Base-by-base conservation (phyloP, 2,113 vertebrate species). In the Camelus dromedarius region DNA sequence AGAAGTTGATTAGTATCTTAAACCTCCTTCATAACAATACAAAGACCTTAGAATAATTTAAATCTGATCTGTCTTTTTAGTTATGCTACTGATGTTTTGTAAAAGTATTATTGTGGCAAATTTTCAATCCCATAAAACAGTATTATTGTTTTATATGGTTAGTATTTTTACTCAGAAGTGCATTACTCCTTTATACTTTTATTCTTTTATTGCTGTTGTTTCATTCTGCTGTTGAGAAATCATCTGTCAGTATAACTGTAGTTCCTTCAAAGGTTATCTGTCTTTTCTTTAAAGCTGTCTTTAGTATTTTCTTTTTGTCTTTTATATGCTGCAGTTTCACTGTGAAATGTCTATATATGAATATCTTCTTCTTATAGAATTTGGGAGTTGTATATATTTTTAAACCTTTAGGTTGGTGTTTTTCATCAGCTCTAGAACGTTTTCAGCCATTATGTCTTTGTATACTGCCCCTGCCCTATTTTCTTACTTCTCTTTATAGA, bases 51-150 rank as follows among this genome's bases (percentile, higher is more conserved):
- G 12, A 56, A 32, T 73, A 92, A 73, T 91, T 60, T 22, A 76
- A n/a, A 26, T 88, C 75, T 91, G 72, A 52, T 95, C 30, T 60
- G 0, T 30, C 30, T 30, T 67, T 52, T 28, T 66, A 56, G 62
- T 91, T 91, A 24, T 95, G 24, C 67, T 64, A 2, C 18, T 73
- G 8, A n/a, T 79, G 26, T 87, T 87, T 70, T 80, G 18, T 73
- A 52, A 69, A 46, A 84, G 14, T 73, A 72, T 30, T 92, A 1
- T 72, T 66, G 22, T 66, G 75, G 48, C 30, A 80, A 54, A 67
- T 90, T 77, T 89, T 82, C 66, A 95, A 87, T 86, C 62, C 52
- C 12, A 38, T 79, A 54, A 42, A 84, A 77, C 46, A 84, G 38
- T 58, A 14, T 48, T 76, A 58, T 20, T 83, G 56, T 67, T 91